Conservation (phyloP, 2,797 vertebrate species). For the Jordanella pulchra region DNA sequence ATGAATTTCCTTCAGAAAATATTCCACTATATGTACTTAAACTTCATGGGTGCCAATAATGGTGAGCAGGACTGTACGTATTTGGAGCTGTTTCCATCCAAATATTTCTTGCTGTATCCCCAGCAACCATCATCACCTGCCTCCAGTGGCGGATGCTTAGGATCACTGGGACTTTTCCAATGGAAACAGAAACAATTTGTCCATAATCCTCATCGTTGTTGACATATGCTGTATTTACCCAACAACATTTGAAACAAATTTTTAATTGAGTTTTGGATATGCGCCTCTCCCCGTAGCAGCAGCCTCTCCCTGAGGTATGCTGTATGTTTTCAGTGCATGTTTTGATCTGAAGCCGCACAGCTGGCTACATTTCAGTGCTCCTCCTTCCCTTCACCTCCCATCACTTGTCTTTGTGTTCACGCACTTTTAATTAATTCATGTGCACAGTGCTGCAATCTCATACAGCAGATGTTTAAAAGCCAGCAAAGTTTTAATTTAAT, state of each 20-base stretch:
- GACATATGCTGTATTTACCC: background rate
- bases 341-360: conserved; percentile 47
- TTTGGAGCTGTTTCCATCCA: background rate
- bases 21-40: too few relatives aligned
- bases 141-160: background rate
- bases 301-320: background rate
- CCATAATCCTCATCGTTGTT: conserved; percentile 6
- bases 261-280: conserved; percentile 9
- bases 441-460: conserved; percentile 46
- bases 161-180: background rate
- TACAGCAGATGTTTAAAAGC: conserved; percentile 62
- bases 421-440: conserved; percentile 63
- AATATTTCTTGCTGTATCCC: background rate
- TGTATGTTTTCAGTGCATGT: conserved; percentile 9
- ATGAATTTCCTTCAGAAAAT: too few relatives aligned
- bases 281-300: conserved; percentile 1
- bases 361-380: conserved; percentile 51
- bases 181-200: background rate
- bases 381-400: conserved; percentile 39
- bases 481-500: conserved; percentile 48
- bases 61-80: too few relatives aligned
- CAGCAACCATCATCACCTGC: conserved; percentile 13
- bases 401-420: conserved; percentile 52
- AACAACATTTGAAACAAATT: conserved; percentile 4
- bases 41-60: too few relatives aligned